Base-by-base conservation (phyloP, 2,888 invertebrate genomes). In the Lasius platythorax region DNA sequence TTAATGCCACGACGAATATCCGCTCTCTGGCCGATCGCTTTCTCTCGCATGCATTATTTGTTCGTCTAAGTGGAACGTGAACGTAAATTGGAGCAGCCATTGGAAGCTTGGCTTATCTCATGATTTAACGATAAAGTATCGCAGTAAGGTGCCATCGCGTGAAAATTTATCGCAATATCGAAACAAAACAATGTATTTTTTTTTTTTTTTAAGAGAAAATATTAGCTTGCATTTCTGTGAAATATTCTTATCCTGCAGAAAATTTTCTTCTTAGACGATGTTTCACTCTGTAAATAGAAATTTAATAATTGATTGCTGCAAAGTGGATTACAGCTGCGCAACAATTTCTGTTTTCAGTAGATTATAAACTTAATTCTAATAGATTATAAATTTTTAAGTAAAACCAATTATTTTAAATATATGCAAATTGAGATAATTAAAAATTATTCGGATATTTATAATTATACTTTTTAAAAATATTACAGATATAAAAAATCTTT, bases 121-220 rank as follows among this genome's bases (percentile, higher is more conserved):
- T 28, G 37, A 66, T 76, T 15, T 76, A 76, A 50, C 50, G 50
- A 37, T 66, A 76, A 66, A n/a, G 46, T 46, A 50, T 75, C 15
- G 37, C 33, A 37, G 64, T 37, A 66, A 66, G 66, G 23, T 76
- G 50, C 46, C 50, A 28, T 66, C 11, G 66, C n/a, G 37, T 66
- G 50, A 66, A 66, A 76, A 46, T 66, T 76, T 43, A 76, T 63
- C 63, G 63, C 63, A 33, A 61, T 74, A 74, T 75, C 46, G 64
- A 46, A 75, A 66, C 66, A 76, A 30, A 74, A 63, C 50, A 76
- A 66, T 28, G 23, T 23, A 4, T 30, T 30, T 11, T 33, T 30
- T 66, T 50, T 15, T 43, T 50, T 66, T 18, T 30, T 66, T 53
- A 37, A 50, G 30, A 6, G 18, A 11, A 30, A 18, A 76, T 66